These are phyloP conservation scores for Erebia aethiops DNA, from an alignment of 2,888 invertebrate species.

Conservation along the genomic window DNA sequence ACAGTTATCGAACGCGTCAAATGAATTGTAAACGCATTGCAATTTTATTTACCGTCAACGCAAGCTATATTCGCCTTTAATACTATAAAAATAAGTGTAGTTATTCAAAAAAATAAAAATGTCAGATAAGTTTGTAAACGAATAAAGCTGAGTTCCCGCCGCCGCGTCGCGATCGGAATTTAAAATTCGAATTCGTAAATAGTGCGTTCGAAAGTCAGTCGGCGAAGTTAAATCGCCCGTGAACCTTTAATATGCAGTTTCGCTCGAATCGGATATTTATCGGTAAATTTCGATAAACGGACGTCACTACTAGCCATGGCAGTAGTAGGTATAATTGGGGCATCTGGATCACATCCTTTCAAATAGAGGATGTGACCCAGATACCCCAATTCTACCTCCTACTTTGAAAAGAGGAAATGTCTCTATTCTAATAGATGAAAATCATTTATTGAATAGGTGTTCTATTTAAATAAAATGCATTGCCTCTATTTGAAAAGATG, in stretches of 20 bases:
- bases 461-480: too few relatives aligned
- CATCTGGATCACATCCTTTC: too few relatives aligned
- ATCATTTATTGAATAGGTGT: too few relatives aligned
- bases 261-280: conserved; percentile 64
- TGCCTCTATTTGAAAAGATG: too few relatives aligned
- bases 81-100: conserved; percentile 36
- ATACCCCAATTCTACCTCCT: too few relatives aligned
- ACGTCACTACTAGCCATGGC: conserved; percentile 54
- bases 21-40: conserved; percentile 58
- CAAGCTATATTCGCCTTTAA: conserved; percentile 37
- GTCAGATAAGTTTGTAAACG: conserved; percentile 54
- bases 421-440: too few relatives aligned
- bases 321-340: too few relatives aligned
- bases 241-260: conserved; percentile 68
- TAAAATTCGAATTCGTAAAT: conserved; percentile 68
- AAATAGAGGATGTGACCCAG: too few relatives aligned
- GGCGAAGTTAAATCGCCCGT: conserved; percentile 76
- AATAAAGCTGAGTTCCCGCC: conserved; percentile 67
- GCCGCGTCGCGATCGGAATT: conserved; percentile 67
- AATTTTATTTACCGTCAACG: background rate
- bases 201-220: conserved; percentile 57
- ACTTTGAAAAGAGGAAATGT: too few relatives aligned
- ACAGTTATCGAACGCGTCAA: conserved; percentile 71
- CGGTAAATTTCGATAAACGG: conserved; percentile 65
- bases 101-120: conserved; percentile 24